A percentile compares a stretch with the other conserved stretches of the same genome.
Evolutionary conservation across 2,113 vertebrate genomes (phyloP).

Genomic region (Emberiza fucata): DNA sequence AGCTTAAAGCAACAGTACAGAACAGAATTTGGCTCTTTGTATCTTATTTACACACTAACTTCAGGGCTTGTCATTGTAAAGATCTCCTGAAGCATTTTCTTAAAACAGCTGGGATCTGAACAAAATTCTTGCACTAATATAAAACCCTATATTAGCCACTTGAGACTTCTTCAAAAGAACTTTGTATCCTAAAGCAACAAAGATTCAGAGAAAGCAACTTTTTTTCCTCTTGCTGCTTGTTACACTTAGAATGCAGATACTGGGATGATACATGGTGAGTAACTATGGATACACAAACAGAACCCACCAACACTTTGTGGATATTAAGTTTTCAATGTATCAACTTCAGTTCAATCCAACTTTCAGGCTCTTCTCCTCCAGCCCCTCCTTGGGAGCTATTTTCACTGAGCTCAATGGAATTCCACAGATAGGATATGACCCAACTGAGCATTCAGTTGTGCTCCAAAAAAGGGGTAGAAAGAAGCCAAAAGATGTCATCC

Average conservation of each 20-base stretch:
- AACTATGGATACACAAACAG: constrained; percentile 1
- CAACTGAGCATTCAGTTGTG: neutral
- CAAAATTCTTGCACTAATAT: neutral
- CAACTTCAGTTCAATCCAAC: neutral
- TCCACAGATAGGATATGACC: neutral
- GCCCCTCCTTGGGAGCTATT: neutral
- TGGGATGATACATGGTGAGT: neutral
- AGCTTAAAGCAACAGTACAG: neutral
- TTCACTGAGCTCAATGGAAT: neutral
- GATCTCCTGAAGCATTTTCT: neutral
- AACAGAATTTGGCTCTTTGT: neutral
- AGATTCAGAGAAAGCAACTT: neutral
- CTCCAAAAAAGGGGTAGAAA: neutral
- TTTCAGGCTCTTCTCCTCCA: neutral
- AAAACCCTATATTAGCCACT: neutral
- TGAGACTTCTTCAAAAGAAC: neutral
- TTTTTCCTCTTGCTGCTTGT: neutral
- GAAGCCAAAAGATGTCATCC: neutral
- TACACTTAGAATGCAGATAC: neutral
- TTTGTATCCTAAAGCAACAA: neutral
- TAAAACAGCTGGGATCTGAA: neutral
- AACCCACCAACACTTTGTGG: neutral
- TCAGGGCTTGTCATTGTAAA: neutral
- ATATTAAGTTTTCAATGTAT: neutral
- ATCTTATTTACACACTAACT: neutral